These are phyloP conservation scores for Peromyscus maniculatus DNA, from an alignment of 2,113 vertebrate species.

Conservation along the genomic window DNA sequence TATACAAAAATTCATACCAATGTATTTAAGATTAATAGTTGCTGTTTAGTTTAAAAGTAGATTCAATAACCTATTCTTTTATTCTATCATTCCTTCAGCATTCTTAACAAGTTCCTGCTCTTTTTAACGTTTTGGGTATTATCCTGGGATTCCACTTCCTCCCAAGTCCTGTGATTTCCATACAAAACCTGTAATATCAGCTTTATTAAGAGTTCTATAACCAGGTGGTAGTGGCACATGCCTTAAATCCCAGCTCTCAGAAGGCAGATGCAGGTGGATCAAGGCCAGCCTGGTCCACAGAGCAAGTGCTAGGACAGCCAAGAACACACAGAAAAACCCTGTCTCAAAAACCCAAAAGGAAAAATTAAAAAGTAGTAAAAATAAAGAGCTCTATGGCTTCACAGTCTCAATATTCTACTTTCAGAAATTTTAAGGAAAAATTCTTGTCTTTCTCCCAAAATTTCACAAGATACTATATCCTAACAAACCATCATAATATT, in stretches of 20 bases:
- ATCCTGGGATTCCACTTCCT: not conserved
- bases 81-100: not conserved
- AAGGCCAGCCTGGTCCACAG: too few species aligned
- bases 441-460: not conserved
- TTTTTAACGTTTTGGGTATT: not conserved
- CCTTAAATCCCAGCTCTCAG: too few species aligned
- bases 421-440: not conserved
- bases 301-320: too few species aligned
- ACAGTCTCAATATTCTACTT: constrained; percentile 27
- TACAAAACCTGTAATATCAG: not conserved
- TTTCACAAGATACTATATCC: constrained; percentile 40
- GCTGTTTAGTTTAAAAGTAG: not conserved
- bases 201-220: not conserved
- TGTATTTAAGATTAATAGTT: not conserved
- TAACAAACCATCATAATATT: not conserved
- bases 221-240: not conserved
- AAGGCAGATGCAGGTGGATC: too few species aligned
- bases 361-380: too few species aligned
- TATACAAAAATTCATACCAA: not conserved
- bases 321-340: too few species aligned
- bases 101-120: not conserved
- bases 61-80: not conserved
- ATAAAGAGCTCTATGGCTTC: not conserved
- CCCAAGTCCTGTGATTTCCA: constrained; percentile 13
- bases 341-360: too few species aligned